A percentile compares a stretch with the other conserved stretches of the same genome.
phyloP scores from a whole-genome alignment of 2,797 vertebrate genomes.

The Clarias platycephalus region DNA sequence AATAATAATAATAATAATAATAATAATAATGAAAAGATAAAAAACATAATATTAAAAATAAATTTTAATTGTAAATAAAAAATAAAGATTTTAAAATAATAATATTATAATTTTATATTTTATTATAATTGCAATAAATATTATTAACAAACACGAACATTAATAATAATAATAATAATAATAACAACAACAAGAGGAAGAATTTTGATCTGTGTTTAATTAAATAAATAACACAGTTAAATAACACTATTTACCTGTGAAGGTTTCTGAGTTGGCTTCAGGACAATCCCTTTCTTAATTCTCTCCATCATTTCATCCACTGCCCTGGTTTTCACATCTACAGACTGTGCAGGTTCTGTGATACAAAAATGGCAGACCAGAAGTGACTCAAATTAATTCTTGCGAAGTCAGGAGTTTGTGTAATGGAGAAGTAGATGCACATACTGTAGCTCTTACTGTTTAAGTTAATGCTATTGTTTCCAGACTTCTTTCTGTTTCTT shows the following conservation, averaged over 20 bases:
- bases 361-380: neutral
- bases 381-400: neutral
- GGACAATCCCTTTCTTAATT: slow-evolving; percentile 77
- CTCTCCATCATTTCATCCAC: slow-evolving; percentile 85
- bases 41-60: no score
- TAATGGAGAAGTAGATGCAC: neutral
- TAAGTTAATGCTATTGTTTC: slow-evolving; percentile 20
- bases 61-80: no score
- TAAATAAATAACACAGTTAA: neutral
- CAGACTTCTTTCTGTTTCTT: slow-evolving; percentile 64
- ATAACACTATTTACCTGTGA: slow-evolving; percentile 59
- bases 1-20: no score
- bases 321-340: slow-evolving; percentile 66
- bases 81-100: no score
- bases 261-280: slow-evolving; percentile 64
- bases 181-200: neutral
- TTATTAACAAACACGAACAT: no score
- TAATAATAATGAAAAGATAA: no score
- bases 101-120: no score
- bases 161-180: no score
- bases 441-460: slow-evolving; percentile 59
- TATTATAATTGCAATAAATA: no score
- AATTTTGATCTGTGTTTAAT: neutral
- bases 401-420: neutral
- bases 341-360: slow-evolving; percentile 46